Evolutionary conservation across 1,140 invertebrate genomes (phyloP).

Genomic region (Portunus trituberculatus): DNA sequence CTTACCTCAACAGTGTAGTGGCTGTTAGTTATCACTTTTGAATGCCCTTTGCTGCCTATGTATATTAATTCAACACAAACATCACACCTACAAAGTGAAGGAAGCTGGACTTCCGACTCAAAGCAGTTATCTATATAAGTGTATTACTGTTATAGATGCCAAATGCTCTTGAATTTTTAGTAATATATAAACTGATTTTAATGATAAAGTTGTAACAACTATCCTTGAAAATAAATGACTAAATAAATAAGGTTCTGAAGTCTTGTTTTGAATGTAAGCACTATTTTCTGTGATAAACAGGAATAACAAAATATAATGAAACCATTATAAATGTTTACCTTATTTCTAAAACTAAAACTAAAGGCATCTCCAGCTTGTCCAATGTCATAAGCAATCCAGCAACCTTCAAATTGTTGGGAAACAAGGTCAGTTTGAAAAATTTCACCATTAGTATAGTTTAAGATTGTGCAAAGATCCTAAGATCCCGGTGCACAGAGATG

Average conservation of each 20-base stretch:
- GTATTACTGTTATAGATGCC: not conserved
- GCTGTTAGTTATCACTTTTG: constrained; percentile 59
- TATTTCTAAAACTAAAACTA: not conserved
- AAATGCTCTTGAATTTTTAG: not conserved
- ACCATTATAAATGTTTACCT: not conserved
- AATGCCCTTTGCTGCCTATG: constrained; percentile 53
- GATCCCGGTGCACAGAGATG: not conserved
- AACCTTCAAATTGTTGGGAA: not conserved
- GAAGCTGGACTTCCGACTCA: constrained; percentile 45
- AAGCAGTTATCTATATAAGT: not conserved
- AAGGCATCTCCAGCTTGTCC: not conserved
- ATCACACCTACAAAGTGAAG: constrained; percentile 26
- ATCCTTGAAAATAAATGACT: not conserved
- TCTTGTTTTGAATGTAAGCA: not conserved
- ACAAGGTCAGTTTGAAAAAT: not conserved
- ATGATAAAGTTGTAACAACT: not conserved
- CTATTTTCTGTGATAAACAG: not conserved
- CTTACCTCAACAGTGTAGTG: constrained; percentile 66
- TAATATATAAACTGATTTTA: not conserved
- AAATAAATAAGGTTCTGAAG: not conserved
- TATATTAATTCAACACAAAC: not conserved
- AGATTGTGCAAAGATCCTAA: not conserved
- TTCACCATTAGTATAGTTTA: not conserved
- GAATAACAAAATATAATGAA: not conserved
- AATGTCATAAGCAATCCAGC: not conserved